Evolutionary conservation across 1,140 invertebrate species (phyloP).

Genomic region (Scaptomyza pallida): DNA sequence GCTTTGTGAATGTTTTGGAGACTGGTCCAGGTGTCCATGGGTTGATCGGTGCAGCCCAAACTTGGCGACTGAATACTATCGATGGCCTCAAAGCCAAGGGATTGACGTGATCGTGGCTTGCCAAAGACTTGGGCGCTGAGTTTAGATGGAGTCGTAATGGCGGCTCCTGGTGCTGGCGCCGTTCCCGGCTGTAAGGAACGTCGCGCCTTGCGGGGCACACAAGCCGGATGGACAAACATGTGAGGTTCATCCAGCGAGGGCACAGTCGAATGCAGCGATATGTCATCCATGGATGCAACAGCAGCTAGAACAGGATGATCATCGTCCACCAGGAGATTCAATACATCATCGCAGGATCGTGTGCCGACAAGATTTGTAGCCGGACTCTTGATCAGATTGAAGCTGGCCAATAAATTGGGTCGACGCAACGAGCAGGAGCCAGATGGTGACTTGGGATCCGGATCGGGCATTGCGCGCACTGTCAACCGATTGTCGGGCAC

Average conservation of each 20-base stretch:
- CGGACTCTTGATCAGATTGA: conserved; percentile 76
- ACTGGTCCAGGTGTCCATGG: conserved; percentile 85
- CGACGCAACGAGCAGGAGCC: conserved; percentile 46
- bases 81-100: conserved; percentile 69
- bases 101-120: conserved; percentile 63
- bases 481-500: conserved; percentile 83
- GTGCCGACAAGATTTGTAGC: conserved; percentile 65
- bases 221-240: conserved; percentile 73
- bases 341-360: conserved; percentile 77
- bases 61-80: conserved; percentile 65
- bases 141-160: conserved; percentile 55
- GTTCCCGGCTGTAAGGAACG: conserved; percentile 46
- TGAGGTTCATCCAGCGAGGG: conserved; percentile 65
- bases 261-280: conserved; percentile 66
- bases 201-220: conserved; percentile 60
- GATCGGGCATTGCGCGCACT: conserved; percentile 85
- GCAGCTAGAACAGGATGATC: conserved; percentile 36
- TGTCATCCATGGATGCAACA: conserved; percentile 68
- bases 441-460: conserved; percentile 45
- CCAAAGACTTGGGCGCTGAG: conserved; percentile 68
- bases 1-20: conserved; percentile 85
- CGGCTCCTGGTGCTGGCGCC: not conserved
- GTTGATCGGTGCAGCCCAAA: conserved; percentile 37
- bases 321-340: conserved; percentile 60
- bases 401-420: conserved; percentile 71